Conservation (phyloP, 2,797 vertebrate genomes). For the Avahi laniger region DNA sequence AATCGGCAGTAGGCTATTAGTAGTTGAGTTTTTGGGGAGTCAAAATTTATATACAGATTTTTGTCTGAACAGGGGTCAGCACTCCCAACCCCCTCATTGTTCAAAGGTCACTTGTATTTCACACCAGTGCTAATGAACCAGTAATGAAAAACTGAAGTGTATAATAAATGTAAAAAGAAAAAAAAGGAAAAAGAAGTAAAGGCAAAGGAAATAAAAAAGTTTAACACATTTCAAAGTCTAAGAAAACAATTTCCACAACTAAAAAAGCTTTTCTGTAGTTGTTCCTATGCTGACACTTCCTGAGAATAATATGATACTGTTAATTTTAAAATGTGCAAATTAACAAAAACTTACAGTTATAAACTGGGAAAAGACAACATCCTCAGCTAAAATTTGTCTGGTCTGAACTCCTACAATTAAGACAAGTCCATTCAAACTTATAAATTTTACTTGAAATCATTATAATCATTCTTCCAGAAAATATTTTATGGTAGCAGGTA, state of each 20-base stretch:
- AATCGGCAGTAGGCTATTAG: too few species aligned
- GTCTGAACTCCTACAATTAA: neutral
- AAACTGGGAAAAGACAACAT: conserved; percentile 20
- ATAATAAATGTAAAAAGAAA: conserved; percentile 19
- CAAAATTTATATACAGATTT: neutral
- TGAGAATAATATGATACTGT: neutral
- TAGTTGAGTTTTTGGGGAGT: neutral
- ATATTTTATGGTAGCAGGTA: conserved; percentile 20
- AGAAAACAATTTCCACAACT: conserved; percentile 35
- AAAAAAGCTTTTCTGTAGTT: neutral
- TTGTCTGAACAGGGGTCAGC: neutral
- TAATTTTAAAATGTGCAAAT: conserved; percentile 26
- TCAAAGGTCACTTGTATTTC: neutral
- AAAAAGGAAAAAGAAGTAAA: neutral
- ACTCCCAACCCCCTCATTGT: neutral
- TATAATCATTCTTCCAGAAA: conserved; percentile 42
- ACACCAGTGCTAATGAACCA: neutral
- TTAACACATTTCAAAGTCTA: conserved; percentile 38
- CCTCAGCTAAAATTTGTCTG: neutral
- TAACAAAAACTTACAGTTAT: neutral
- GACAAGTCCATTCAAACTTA: neutral
- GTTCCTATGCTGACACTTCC: neutral
- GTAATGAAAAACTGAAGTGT: conserved; percentile 25
- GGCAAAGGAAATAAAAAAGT: neutral
- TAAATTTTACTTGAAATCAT: conserved; percentile 39